Evolutionary conservation across 2,113 vertebrate species (phyloP).

Genomic region (Desmodus rotundus): DNA sequence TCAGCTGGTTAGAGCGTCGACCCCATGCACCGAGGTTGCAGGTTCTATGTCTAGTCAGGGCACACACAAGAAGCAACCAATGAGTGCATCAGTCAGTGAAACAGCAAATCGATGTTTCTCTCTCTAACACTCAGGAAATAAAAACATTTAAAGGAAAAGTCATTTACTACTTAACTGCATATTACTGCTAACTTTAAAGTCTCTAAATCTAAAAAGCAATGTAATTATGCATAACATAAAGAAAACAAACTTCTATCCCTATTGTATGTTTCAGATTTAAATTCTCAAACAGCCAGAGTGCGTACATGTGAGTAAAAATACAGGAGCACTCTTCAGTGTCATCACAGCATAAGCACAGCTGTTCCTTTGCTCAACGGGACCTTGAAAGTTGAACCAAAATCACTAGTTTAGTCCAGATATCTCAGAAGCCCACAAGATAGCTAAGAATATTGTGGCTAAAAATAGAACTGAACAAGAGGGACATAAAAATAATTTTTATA

Average conservation of each 20-base stretch:
- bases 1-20: too few species aligned
- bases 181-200: background rate
- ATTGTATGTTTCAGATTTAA: background rate
- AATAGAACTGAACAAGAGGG: background rate
- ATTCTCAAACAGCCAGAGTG: background rate
- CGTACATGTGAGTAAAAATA: background rate
- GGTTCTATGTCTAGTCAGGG: too few species aligned
- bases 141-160: background rate
- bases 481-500: background rate
- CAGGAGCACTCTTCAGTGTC: background rate
- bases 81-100: too few species aligned
- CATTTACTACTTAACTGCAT: background rate
- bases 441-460: background rate
- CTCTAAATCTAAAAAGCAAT: background rate
- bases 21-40: too few species aligned
- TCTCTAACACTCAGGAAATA: too few species aligned
- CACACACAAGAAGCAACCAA: too few species aligned
- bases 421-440: background rate
- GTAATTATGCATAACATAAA: background rate
- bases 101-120: too few species aligned
- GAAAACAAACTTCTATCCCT: background rate
- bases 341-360: background rate
- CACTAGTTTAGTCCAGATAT: background rate
- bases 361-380: background rate
- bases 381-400: constrained; percentile 34